phyloP scores from a whole-genome alignment of 2,888 invertebrate genomes.

The Chalcosyrphus nemorum region DNA sequence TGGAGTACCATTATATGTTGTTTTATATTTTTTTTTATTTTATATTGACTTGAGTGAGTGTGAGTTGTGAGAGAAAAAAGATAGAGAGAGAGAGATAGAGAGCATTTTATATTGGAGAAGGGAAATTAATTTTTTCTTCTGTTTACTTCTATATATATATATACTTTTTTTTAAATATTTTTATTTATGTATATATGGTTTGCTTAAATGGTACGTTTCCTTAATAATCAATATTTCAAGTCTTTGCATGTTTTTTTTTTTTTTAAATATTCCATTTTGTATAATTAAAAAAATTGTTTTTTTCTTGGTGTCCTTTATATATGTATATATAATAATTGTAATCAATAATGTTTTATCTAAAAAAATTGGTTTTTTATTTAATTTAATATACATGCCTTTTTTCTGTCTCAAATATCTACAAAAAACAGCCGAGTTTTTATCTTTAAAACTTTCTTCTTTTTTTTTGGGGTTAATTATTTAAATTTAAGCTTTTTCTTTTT shows the following conservation, averaged over 20 bases:
- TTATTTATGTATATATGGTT: slow-evolving; percentile 53
- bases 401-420: slow-evolving; percentile 51
- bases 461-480: slow-evolving; percentile 25
- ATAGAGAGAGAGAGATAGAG: slow-evolving; percentile 71
- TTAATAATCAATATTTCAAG: slow-evolving; percentile 69
- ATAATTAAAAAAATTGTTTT: slow-evolving; percentile 69
- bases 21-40: slow-evolving; percentile 74
- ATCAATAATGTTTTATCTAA: slow-evolving; percentile 61
- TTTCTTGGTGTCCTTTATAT: slow-evolving; percentile 68
- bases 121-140: slow-evolving; percentile 45
- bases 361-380: slow-evolving; percentile 55
- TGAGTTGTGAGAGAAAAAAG: slow-evolving; percentile 72
- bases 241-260: slow-evolving; percentile 66
- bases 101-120: slow-evolving; percentile 29
- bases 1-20: slow-evolving; percentile 40
- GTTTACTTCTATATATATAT: slow-evolving; percentile 38
- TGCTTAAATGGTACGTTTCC: slow-evolving; percentile 59
- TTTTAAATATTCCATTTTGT: slow-evolving; percentile 57
- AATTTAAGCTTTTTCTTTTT: slow-evolving; percentile 35
- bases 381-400: background rate
- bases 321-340: slow-evolving; percentile 63
- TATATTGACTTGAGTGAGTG: slow-evolving; percentile 68
- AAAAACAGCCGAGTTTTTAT: slow-evolving; percentile 52
- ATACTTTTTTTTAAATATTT: slow-evolving; percentile 31
- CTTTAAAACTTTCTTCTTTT: slow-evolving; percentile 10